A percentile compares a stretch with the other conserved stretches of the same genome.
phyloP scores from a whole-genome alignment of 1,140 invertebrate species.

The Odontomachus brunneus region DNA sequence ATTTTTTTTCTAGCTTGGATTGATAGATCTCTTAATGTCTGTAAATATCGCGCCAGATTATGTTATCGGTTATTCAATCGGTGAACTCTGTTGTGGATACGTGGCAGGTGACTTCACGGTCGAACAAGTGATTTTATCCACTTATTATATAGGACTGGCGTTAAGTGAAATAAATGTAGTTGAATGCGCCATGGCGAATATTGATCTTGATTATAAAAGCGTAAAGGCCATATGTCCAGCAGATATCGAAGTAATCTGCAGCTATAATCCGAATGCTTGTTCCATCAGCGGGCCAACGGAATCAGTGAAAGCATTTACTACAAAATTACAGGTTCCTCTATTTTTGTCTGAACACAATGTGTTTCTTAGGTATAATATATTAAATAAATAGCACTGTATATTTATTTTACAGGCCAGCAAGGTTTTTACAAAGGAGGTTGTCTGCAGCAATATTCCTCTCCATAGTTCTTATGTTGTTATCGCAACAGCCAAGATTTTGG shows the following conservation, averaged over 20 bases:
- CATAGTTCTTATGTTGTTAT: not conserved
- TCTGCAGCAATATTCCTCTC: not conserved
- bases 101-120: not conserved
- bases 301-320: not conserved
- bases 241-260: slow-evolving; percentile 15
- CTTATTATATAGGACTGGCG: slow-evolving; percentile 14
- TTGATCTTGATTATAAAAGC: not conserved
- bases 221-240: slow-evolving; percentile 4
- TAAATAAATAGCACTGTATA: slow-evolving; percentile 75
- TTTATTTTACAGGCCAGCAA: slow-evolving; percentile 85
- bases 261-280: not conserved
- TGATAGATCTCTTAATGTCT: slow-evolving; percentile 8
- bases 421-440: not conserved
- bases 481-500: not conserved
- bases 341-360: not conserved
- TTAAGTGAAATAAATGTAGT: slow-evolving; percentile 5
- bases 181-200: not conserved
- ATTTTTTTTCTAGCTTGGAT: slow-evolving; percentile 67
- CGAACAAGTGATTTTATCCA: slow-evolving; percentile 10
- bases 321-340: not conserved
- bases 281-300: not conserved
- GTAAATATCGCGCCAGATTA: slow-evolving; percentile 38
- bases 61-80: slow-evolving; percentile 28
- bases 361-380: not conserved
- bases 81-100: slow-evolving; percentile 13